Percentiles rank a stretch among this genome's conserved stretches.
Evolutionary conservation across 2,888 invertebrate species (phyloP).

Genomic region (Lochmaea capreae): DNA sequence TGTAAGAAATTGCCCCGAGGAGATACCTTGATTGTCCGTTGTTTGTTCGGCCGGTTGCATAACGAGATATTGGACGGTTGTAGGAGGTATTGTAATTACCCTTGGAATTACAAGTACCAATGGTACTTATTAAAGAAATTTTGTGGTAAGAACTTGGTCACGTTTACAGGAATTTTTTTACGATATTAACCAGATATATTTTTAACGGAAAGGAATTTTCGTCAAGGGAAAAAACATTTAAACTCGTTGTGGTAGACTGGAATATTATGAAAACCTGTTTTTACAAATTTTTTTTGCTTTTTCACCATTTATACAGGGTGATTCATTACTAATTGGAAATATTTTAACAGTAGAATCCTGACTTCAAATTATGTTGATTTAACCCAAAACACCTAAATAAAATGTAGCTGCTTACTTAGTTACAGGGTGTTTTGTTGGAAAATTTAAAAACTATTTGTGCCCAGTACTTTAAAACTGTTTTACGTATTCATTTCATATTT

Average conservation of each 20-base stretch:
- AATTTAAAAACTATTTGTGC: too few species aligned
- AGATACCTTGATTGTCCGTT: conserved; percentile 22
- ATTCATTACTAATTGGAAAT: too few species aligned
- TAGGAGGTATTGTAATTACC: conserved; percentile 7
- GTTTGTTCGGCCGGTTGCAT: conserved; percentile 32
- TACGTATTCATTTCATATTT: too few species aligned
- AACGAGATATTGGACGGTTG: conserved; percentile 18
- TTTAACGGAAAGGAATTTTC: not conserved
- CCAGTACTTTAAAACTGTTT: too few species aligned
- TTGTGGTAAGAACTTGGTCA: conserved; percentile 8
- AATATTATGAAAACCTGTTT: too few species aligned
- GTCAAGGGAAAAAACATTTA: not conserved
- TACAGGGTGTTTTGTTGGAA: too few species aligned
- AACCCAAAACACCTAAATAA: too few species aligned
- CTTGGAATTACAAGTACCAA: conserved; percentile 7
- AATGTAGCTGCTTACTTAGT: too few species aligned
- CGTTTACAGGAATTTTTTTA: not conserved
- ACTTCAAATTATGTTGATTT: too few species aligned
- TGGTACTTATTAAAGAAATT: conserved; percentile 9
- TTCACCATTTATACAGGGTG: not conserved
- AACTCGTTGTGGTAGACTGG: too few species aligned
- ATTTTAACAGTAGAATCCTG: too few species aligned
- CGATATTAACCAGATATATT: not conserved
- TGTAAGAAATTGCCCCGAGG: conserved; percentile 17
- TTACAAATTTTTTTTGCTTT: too few species aligned